These are phyloP conservation scores for Barbus barbus DNA, from an alignment of 2,113 vertebrate species.

Conservation along the genomic window DNA sequence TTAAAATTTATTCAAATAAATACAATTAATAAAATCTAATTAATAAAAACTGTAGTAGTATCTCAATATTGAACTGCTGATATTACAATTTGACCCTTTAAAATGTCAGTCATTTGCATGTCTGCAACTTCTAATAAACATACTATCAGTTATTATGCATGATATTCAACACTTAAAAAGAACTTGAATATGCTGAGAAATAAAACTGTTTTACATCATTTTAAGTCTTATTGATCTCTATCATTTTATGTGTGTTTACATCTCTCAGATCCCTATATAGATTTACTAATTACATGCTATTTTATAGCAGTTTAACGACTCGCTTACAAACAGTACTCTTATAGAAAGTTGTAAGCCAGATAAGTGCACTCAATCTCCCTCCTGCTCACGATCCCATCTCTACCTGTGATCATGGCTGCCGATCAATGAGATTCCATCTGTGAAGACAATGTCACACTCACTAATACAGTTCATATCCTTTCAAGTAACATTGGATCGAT, in stretches of 20 bases:
- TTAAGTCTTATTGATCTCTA: background rate
- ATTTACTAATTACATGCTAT: background rate
- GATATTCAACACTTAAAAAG: too few relatives aligned
- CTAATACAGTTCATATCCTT: constrained; percentile 2
- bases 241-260: background rate
- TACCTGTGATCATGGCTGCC: constrained; percentile 53
- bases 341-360: background rate
- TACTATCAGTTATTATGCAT: too few relatives aligned
- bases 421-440: constrained; percentile 34
- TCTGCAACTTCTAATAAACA: too few relatives aligned
- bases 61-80: background rate
- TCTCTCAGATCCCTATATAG: background rate
- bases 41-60: background rate
- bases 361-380: background rate
- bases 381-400: constrained; percentile 5
- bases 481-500: constrained; percentile 20
- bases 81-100: background rate
- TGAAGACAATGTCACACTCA: constrained; percentile 38
- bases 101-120: too few relatives aligned
- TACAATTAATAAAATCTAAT: background rate
- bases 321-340: background rate
- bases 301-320: background rate
- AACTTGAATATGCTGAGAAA: background rate
- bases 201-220: background rate
- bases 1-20: background rate